Evolutionary conservation across 2,113 vertebrate genomes (phyloP), one percentile per base, ranked within the genome.

Genomic region (Gasterosteus aculeatus): DNA sequence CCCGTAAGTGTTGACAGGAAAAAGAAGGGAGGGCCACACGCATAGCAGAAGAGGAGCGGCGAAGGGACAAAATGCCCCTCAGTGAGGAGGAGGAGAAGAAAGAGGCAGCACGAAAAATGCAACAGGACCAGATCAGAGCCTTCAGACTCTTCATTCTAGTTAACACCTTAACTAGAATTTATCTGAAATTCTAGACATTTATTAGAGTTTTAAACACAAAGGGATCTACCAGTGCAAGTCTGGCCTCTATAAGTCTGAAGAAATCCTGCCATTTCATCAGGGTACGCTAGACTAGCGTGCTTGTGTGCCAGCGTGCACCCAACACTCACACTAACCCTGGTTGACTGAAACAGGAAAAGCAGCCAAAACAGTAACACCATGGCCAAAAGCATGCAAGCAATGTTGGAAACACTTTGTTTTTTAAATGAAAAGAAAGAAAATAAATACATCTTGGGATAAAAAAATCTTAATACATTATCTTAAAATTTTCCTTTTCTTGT

Each of bases 391-490:
- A 94, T 93, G 93, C 92, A 92, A 91, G 85, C 89, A 90, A 88
- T 85, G 73, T 81, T 84, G 80, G 87, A 88, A 88, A 91, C 80
- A 92, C 86, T 56, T 53, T 51, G 19, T 49, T 53, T 53, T 54
- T 54, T 54, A 72, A 91, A 82, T 7, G 38, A 89, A 89, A 86
- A 82, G 68, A 93, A 87, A 89, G 84, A 94, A 94, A 94, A 94
- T 94, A 94, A 95, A 95, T 94, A 95, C 92, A 95, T 94, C 87
- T 92, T 90, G 86, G 90, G 85, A 92, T 92, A 89, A 92, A 93
- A 94, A 91, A 92, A 90, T 89, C 87, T 89, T 92, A 92, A 94
- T 94, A 95, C 93, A 93, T 93, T 91, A 93, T 92, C 85, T 93
- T 91, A 91, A 92, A 91, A 91, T 92, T 87, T 90, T 94, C 91